Evolutionary conservation across 2,113 vertebrate species (phyloP).

Genomic region (Hemiscyllium ocellatum): DNA sequence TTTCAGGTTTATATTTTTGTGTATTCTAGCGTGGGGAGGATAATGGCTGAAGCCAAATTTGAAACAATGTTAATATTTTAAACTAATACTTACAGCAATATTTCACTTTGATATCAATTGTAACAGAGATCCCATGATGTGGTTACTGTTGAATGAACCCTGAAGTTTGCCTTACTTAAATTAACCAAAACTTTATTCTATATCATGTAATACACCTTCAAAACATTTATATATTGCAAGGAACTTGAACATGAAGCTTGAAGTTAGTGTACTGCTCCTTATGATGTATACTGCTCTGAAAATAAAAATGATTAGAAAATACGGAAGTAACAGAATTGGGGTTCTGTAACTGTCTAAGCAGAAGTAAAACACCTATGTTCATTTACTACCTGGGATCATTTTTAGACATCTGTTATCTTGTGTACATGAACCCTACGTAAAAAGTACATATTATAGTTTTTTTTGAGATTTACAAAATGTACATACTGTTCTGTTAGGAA

Average conservation of each 20-base stretch:
- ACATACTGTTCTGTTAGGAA: background rate
- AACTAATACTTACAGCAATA: background rate
- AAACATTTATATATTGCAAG: background rate
- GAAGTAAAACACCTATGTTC: background rate
- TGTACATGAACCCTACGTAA: background rate
- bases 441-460: background rate
- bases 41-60: background rate
- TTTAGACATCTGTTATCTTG: background rate
- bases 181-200: background rate
- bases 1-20: background rate
- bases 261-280: background rate
- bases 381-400: background rate
- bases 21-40: background rate
- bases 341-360: background rate
- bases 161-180: background rate
- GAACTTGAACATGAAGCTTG: background rate
- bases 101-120: background rate
- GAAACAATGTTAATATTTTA: background rate
- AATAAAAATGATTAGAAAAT: background rate
- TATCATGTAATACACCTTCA: background rate
- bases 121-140: background rate
- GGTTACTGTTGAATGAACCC: background rate
- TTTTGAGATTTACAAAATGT: background rate
- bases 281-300: background rate
- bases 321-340: background rate